These are phyloP conservation scores for Pycnonotus jocosus DNA, from an alignment of 2,113 vertebrate species.

Conservation along the genomic window DNA sequence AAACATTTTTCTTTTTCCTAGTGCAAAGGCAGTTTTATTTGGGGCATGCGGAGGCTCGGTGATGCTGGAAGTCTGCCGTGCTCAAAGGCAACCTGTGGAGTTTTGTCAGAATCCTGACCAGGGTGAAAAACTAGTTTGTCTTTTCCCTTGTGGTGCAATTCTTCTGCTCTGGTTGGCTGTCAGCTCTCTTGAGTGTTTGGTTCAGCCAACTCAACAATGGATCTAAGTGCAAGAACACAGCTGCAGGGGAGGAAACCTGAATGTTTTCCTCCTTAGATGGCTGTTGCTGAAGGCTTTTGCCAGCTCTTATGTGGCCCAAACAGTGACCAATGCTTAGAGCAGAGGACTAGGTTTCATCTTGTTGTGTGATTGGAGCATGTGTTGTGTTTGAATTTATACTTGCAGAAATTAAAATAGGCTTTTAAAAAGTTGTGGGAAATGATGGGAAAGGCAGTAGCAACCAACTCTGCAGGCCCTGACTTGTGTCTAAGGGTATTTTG, in stretches of 20 bases:
- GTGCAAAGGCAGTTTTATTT: constrained; percentile 15
- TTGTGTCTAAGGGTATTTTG: not conserved
- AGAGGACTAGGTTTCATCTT: not conserved
- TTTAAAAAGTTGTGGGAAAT: not conserved
- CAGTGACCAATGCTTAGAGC: not conserved
- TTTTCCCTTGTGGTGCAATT: constrained; percentile 55
- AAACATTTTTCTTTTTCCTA: constrained; percentile 40
- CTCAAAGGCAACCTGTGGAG: constrained; percentile 37
- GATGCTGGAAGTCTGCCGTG: constrained; percentile 3
- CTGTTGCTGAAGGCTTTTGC: not conserved
- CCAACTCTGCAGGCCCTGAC: not conserved
- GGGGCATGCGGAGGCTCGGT: not conserved
- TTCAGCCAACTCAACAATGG: constrained; percentile 42
- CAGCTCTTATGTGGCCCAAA: not conserved
- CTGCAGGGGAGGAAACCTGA: not conserved
- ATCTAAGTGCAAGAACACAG: not conserved
- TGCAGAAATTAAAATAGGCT: not conserved
- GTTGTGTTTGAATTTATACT: not conserved
- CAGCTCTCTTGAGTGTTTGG: constrained; percentile 49
- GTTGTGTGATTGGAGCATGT: not conserved
- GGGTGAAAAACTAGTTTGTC: constrained; percentile 42
- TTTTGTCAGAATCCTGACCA: constrained; percentile 21
- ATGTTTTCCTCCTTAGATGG: not conserved
- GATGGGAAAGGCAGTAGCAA: not conserved
- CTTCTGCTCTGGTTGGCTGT: constrained; percentile 68